phyloP scores from a whole-genome alignment of 2,113 vertebrate genomes.

The Coracopsis vasa region DNA sequence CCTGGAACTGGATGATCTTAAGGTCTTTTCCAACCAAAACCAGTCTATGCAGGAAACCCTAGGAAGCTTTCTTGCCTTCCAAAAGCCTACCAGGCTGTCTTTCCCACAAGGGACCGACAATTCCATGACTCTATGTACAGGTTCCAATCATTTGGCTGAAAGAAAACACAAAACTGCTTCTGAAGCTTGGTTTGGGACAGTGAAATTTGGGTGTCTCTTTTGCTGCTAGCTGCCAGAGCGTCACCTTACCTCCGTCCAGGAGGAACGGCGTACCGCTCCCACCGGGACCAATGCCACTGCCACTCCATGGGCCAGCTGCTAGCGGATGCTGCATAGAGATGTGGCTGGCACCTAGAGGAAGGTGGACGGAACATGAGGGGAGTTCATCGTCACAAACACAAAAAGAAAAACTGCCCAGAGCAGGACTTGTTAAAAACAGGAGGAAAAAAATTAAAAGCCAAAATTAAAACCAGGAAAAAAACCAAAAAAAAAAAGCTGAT shows the following conservation, averaged over 20 bases:
- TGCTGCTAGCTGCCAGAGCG: constrained; percentile 45
- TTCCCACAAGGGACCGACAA: no score
- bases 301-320: constrained; percentile 66
- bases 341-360: constrained; percentile 75
- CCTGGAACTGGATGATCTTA: neutral
- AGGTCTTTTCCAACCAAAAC: neutral
- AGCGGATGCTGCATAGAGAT: constrained; percentile 62
- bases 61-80: neutral
- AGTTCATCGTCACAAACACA: constrained; percentile 15
- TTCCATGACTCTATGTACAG: neutral
- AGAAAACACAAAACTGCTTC: neutral
- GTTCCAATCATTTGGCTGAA: neutral
- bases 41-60: neutral
- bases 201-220: neutral
- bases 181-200: neutral
- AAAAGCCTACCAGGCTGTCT: neutral
- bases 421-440: neutral
- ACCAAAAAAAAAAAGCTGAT: neutral
- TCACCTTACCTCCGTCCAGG: constrained; percentile 77
- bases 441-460: neutral
- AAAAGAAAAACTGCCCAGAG: neutral
- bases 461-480: neutral
- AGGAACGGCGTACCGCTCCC: constrained; percentile 69
- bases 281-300: constrained; percentile 68
- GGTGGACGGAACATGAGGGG: constrained; percentile 60